Conservation (phyloP, 2,113 vertebrate genomes). For the Tylochromis polylepis region DNA sequence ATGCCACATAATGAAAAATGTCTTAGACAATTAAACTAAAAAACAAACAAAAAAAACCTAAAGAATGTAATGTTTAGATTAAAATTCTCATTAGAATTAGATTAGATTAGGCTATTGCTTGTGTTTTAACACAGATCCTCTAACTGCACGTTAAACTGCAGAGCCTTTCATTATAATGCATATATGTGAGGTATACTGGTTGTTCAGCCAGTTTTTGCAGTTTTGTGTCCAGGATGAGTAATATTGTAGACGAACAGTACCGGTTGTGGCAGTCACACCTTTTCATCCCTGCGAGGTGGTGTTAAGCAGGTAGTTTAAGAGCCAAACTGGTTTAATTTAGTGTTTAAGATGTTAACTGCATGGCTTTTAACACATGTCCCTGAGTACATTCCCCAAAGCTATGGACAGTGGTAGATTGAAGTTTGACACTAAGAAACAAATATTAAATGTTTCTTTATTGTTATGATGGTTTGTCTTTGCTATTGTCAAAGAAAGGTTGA, state of each 20-base stretch:
- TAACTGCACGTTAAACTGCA: neutral
- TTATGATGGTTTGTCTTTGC: neutral
- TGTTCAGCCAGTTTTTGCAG: neutral
- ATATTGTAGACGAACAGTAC: neutral
- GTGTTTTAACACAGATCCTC: neutral
- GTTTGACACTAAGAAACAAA: neutral
- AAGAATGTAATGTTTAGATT: too few relatives aligned
- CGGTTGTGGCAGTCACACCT: neutral
- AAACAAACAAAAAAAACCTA: neutral
- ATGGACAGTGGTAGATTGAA: neutral
- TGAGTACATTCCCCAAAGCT: neutral
- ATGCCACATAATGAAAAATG: neutral
- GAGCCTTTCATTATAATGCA: neutral
- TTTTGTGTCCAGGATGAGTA: too few relatives aligned
- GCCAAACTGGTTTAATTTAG: neutral
- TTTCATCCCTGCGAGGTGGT: neutral
- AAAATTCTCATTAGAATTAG: neutral
- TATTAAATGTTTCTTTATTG: neutral
- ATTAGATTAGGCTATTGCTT: neutral
- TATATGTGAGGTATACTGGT: neutral
- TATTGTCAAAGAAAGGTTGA: neutral
- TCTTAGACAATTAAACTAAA: neutral
- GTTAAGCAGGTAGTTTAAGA: neutral
- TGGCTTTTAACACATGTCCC: neutral
- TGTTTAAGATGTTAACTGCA: neutral